Evolutionary conservation across 2,888 invertebrate species (phyloP).

Genomic region (Teleogryllus oceanicus): DNA sequence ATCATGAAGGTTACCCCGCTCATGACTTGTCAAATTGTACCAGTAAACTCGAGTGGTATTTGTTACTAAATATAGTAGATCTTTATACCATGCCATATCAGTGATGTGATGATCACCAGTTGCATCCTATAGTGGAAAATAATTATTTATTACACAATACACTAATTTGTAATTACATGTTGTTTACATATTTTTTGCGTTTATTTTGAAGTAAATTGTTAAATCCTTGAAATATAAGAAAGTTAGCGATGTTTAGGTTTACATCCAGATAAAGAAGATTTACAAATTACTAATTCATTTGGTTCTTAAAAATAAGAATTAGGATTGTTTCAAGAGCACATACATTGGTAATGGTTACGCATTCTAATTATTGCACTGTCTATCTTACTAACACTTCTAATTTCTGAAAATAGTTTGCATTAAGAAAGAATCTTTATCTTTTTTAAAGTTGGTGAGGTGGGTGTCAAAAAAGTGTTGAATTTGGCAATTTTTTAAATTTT

Average conservation of each 20-base stretch:
- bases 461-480: no score
- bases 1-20: constrained; percentile 57
- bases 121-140: constrained; percentile 33
- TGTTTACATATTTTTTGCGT: background rate
- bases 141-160: background rate
- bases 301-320: background rate
- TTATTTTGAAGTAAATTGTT: background rate
- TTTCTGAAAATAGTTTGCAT: no score
- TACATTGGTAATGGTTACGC: background rate
- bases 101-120: constrained; percentile 55
- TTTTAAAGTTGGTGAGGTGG: no score
- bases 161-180: background rate
- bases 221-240: background rate
- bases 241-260: background rate
- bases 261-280: background rate
- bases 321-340: background rate
- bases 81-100: constrained; percentile 75
- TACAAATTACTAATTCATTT: background rate
- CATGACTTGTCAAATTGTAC: constrained; percentile 64
- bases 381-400: no score
- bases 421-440: no score
- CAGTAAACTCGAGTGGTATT: constrained; percentile 68
- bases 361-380: background rate
- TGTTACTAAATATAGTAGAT: constrained; percentile 70
- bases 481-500: no score